Base-by-base conservation (phyloP, 1,140 invertebrate genomes). In the Bombus confusus region DNA sequence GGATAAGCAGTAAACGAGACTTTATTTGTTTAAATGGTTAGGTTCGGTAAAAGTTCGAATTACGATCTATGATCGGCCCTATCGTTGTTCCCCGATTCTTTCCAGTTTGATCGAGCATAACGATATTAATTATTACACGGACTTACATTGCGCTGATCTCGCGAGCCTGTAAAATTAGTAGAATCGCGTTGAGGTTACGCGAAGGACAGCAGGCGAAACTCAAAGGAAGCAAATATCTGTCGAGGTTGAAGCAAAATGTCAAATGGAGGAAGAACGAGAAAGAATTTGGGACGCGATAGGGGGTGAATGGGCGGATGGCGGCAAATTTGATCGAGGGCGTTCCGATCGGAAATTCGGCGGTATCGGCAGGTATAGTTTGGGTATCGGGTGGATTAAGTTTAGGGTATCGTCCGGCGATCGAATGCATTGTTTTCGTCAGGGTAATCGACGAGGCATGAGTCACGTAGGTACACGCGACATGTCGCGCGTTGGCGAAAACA, bases 401-500 rank as follows among this genome's bases (percentile, higher is more conserved):
- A 28, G 59, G 28, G 59, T 62, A 62, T 62, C 59, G 47, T 52
- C 47, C 47, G 47, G 47, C 47, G 47, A 52, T 52, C 47, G 59
- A n/a, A 31, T 73, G 41, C 41, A 73, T 73, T 73, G 41, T 73
- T 43, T 73, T 73, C 12, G 25, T 18, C 28, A 41, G n/a, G 41
- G 41, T 41, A 71, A 41, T 80, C 71, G 69, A 66, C 68, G 18
- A 18, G 75, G 15, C 5, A 52, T 47, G 71, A 64, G 83, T 71
- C 64, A 66, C n/a, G 31, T 31, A 79, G 62, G 85, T 68, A 89
- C 66, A 69, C 68, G 82, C 41, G 47, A 43, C 47, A n/a, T 72
- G 64, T 52, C 47, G 41, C 57, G 31, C n/a, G 66, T 72, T 72
- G 52, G 80, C 81, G 66, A 90, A 90, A 90, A 90, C 87, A 90